These are phyloP conservation scores for Drosophila maculinotata DNA, from an alignment of 2,888 invertebrate genomes.

Conservation along the genomic window DNA sequence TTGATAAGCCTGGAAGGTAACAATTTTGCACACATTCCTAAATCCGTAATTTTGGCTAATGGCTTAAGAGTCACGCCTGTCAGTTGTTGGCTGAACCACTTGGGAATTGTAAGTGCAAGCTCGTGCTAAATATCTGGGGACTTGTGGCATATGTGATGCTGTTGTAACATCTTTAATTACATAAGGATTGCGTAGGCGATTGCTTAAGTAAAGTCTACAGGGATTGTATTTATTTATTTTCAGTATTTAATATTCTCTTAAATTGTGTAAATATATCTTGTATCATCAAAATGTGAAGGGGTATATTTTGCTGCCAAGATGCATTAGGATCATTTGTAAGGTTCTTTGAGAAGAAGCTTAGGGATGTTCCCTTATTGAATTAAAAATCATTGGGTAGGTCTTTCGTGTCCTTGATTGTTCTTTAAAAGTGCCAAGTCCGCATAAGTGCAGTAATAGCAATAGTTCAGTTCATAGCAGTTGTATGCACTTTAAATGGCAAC, in stretches of 20 bases:
- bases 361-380: too few relatives aligned
- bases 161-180: background rate
- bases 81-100: conserved; percentile 3
- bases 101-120: conserved; percentile 28
- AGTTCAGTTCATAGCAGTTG: background rate
- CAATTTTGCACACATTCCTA: background rate
- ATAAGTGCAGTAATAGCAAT: background rate
- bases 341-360: too few relatives aligned
- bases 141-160: background rate
- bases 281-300: too few relatives aligned
- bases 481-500: background rate
- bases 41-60: conserved; percentile 16
- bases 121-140: conserved; percentile 20
- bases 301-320: too few relatives aligned
- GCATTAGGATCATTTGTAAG: too few relatives aligned
- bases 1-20: background rate
- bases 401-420: too few relatives aligned
- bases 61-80: background rate
- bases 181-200: background rate
- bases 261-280: too few relatives aligned
- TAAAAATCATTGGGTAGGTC: too few relatives aligned
- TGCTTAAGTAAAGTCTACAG: background rate
- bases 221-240: too few relatives aligned
- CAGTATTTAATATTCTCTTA: too few relatives aligned
- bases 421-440: too few relatives aligned